Evolutionary conservation across 2,797 vertebrate genomes (phyloP).

Genomic region (Scarus forsteni): DNA sequence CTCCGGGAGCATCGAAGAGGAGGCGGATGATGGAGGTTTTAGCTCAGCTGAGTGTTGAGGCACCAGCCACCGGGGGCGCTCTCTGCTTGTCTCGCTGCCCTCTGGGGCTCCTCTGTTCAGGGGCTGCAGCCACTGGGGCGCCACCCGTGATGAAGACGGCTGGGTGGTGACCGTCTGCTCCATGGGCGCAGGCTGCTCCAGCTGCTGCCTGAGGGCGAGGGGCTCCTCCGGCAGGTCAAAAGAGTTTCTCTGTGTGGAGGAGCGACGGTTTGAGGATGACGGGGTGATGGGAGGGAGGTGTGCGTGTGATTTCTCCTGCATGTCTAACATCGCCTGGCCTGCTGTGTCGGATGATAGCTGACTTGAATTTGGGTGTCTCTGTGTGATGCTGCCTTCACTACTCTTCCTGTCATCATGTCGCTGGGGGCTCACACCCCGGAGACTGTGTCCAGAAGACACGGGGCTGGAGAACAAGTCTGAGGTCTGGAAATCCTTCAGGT

Average conservation of each 20-base stretch:
- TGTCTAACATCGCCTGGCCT: conserved; percentile 61
- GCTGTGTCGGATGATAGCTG: conserved; percentile 35
- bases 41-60: conserved; percentile 72
- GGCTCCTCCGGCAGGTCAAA: conserved; percentile 77
- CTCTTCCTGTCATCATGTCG: conserved; percentile 36
- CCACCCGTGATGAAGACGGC: conserved; percentile 72
- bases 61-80: conserved; percentile 87
- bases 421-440: conserved; percentile 60
- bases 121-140: conserved; percentile 90
- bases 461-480: conserved; percentile 78
- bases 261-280: conserved; percentile 25
- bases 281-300: conserved; percentile 50
- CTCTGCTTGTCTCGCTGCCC: conserved; percentile 64
- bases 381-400: conserved; percentile 51
- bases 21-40: conserved; percentile 33
- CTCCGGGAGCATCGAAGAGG: conserved; percentile 74
- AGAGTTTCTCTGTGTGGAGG: conserved; percentile 57
- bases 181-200: conserved; percentile 73
- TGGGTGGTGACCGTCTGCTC: conserved; percentile 82
- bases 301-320: conserved; percentile 62
- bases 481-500: conserved; percentile 77
- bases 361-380: conserved; percentile 48
- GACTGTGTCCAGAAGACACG: conserved; percentile 76
- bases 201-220: conserved; percentile 72
- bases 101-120: conserved; percentile 66